Evolutionary conservation across 2,113 vertebrate genomes (phyloP), one percentile per base, ranked within the genome.

Genomic region (Cynoglossus semilaevis): DNA sequence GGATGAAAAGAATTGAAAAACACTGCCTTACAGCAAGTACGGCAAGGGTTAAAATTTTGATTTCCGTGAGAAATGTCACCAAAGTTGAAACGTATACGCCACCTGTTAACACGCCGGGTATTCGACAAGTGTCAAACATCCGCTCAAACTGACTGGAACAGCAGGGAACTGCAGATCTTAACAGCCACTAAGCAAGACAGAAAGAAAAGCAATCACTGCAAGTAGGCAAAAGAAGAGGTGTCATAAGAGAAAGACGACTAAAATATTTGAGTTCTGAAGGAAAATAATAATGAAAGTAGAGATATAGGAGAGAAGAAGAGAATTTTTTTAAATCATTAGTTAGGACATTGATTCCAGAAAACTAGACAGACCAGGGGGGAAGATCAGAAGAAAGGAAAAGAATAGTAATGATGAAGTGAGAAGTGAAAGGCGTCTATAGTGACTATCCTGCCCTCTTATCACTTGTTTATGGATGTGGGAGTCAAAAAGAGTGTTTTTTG

Each of bases 141-240:
- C 87, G 88, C 87, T 94, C 91, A 72, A 84, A 94, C 59, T 94
- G 93, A 83, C 93, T 91, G 16, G 93, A 94, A 70, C 93, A 96
- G 88, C 91, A 86, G 64, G 92, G 93, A 64, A 92, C 84, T 71
- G 88, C 91, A 70, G 92, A 93, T 86, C 92, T 91, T 81, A 95
- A 88, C 86, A 94, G 82, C 63, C 89, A 91, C 94, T 94, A 87
- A 84, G 72, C 55, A 58, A 60, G 61, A 84, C 51, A 80, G 6
- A 64, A 75, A 42, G 64, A 65, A 41, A 60, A 63, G 51, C 50
- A 57, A 53, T 44, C n/a, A 14, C 16, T 56, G 51, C 61, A 63
- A 52, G 11, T 15, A 46, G 37, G 44, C n/a, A 54, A 53, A 57
- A 15, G 65, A 38, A 50, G 44, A 9, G 37, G 74, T 41, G 58